Evolutionary conservation across 1,140 invertebrate genomes (phyloP), one percentile per base, ranked within the genome.

Genomic region (Bombus difficillimus): DNA sequence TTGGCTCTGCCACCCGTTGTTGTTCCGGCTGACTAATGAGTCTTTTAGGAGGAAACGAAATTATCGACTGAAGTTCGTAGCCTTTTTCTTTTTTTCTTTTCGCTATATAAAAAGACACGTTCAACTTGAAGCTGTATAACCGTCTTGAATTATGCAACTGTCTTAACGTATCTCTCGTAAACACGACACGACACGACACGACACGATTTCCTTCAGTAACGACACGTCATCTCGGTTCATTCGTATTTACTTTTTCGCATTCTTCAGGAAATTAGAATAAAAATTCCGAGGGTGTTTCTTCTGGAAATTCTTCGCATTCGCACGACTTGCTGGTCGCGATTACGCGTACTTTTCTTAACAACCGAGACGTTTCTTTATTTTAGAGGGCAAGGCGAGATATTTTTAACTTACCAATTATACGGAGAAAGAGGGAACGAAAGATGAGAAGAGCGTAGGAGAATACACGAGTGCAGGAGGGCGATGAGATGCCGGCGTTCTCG

Each of bases 1-100:
- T 78, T 32, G 59, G 41, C n/a, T 32, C 73, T 81, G 90, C 83
- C 88, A 80, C 82, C 82, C 87, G 80, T 83, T 87, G 80, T 92
- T 93, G 91, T 92, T 92, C 85, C 88, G 83, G 83, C 88, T 88
- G 91, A 81, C 91, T 4, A 86, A 93, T 94, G 93, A 95, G 94
- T 94, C 90, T 88, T 81, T 57, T 64, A 62, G 41, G 41, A 73
- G 39, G 86, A 71, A 92, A 92, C 88, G 81, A 91, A 91, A 91
- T 84, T 85, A 92, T 75, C 88, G 78, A 87, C 72, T 34, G 68
- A 47, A 62, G 22, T 78, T 87, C 81, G 64, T 69, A 64, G 73
- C 34, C 10, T 57, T 57, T 53, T 25, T 57, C 47, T 43, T 83
- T 76, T 89, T 71, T 15, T 39, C 2, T 39, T 28, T 39, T 3